Base-by-base conservation (phyloP, 1,140 invertebrate genomes). In the Drosophila jambulina region DNA sequence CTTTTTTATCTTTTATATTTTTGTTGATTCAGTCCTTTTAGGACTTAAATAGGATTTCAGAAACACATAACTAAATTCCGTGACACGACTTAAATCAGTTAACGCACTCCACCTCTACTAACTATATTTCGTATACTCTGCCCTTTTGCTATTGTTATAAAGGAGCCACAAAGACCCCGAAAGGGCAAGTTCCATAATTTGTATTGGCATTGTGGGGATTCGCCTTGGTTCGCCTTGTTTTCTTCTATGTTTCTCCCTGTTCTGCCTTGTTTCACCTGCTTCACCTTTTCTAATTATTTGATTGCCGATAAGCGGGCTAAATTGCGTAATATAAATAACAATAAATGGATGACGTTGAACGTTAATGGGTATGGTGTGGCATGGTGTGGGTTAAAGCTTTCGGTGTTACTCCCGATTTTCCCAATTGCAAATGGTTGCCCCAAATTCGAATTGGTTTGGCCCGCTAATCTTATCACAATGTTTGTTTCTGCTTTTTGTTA, bases 281-380 rank as follows among this genome's bases (percentile, higher is more conserved):
- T 48, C 58, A 40, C 63, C 63, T 77, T 72, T 51, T 56, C 38
- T 71, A 87, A 86, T 86, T 87, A 83, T 83, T 79, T 86, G 80
- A 86, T 88, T 76, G 62, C 9, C 61, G 80, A 88, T 86, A 86
- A 86, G 83, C 70, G 34, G 70, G 54, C 29, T 25, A 71, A 72
- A 60, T 72, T 74, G 53, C 69, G 68, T 72, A 74, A 72, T 72
- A 74, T 74, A 72, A 72, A 72, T 59, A 72, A 34, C 70, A 60
- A 36, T 51, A 60, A 74, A 60, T 72, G 68, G 51, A 72, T 74
- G 70, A 74, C 68, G 70, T 60, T 42, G 19, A 68, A 25, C 19
- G 56, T 42, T 48, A 67, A 59, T 68, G 36, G 36, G 19, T 21
- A 27, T 15, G 19, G 21, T 17, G 7, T 42, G 43, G 25, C 10